Evolutionary conservation across 1,140 invertebrate genomes (phyloP), one percentile per base, ranked within the genome.

Genomic region (Drosophila grimshawi): DNA sequence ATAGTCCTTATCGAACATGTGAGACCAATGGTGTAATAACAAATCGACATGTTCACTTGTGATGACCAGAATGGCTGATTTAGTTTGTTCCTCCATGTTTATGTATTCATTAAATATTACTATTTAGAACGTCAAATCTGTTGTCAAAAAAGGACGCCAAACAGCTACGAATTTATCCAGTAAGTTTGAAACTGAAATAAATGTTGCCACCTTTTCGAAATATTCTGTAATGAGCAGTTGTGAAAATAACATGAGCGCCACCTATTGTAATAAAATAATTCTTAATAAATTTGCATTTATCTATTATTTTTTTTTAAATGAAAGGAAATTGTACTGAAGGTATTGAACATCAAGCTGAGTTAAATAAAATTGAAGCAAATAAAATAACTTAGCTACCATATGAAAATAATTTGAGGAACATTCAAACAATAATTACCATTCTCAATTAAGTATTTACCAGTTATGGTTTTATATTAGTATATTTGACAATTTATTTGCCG

Each of bases 1-100:
- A 29, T 76, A 79, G 11, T 76, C 70, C 0, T 52, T 33, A 27
- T 86, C 72, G 19, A 92, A 91, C 61, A 90, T 83, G 30, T 72
- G 49, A 5, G 51, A 19, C 90, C 90, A 91, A 37, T 90, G 79
- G 2, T 32, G 45, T 6, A 76, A 59, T 19, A 92, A 41, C 3
- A 62, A 45, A 6, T 86, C 65, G 8, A 91, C 66, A 60, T 85
- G 35, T n/a, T 72, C 72, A 4, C 49, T 53, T 0, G 88, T 88
- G 10, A 71, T 45, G 3, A 68, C 57, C 35, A 79, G 45, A 48
- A 90, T 90, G 11, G 73, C 10, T 29, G 46, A 59, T 56, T 77
- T 73, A 30, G 32, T 53, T 37, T 11, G 41, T 3, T 55, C 30
- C 3, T 33, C 8, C 51, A 55, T 53, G 2, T 1, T 11, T 29